Conservation (phyloP, 92 coral and sea anemone species). For the Zoanthus gigantus region DNA sequence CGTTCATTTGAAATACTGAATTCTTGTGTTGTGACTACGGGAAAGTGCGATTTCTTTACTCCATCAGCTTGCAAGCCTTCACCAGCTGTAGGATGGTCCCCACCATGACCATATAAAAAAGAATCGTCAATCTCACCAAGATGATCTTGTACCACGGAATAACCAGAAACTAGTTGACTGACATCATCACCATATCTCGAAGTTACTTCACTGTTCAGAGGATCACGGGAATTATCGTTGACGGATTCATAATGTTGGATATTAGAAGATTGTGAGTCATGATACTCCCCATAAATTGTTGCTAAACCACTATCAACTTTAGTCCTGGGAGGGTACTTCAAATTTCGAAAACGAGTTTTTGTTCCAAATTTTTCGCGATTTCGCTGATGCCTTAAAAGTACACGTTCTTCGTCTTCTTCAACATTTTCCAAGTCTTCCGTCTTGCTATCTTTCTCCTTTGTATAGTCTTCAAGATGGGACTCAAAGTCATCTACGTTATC, state of each 20-base stretch:
- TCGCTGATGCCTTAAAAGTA: neutral
- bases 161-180: neutral
- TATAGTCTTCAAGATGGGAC: conserved; percentile 6
- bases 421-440: neutral
- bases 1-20: neutral
- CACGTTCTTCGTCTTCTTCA: neutral
- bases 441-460: neutral
- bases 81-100: too few relatives aligned
- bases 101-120: conserved; percentile 20
- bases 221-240: neutral
- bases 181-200: neutral
- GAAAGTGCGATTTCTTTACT: neutral
- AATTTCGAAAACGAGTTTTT: neutral
- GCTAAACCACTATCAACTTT: neutral
- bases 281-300: neutral
- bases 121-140: neutral
- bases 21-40: neutral
- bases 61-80: neutral
- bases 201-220: neutral
- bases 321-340: conserved; percentile 24
- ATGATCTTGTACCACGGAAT: neutral
- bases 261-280: neutral
- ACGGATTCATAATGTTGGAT: neutral
- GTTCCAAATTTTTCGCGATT: neutral
- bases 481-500: neutral